phyloP scores from a whole-genome alignment of 2,888 invertebrate species.

The Ommatoiulus sabulosus region DNA sequence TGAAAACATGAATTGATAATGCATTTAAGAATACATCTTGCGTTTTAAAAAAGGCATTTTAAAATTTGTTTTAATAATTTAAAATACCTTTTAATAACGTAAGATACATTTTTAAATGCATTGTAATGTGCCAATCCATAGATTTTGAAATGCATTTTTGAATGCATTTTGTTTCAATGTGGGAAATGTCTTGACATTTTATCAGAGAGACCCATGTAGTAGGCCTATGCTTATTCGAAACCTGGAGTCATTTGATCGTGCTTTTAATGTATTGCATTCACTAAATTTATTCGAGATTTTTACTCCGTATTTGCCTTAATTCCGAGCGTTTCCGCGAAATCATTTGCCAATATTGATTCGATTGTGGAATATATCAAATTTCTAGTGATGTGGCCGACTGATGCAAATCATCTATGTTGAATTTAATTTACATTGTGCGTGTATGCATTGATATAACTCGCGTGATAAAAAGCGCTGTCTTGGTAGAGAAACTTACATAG shows the following conservation, averaged over 20 bases:
- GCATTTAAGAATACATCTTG: too few relatives aligned
- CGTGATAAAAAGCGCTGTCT: too few relatives aligned
- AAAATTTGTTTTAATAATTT: too few relatives aligned
- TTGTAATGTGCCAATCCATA: too few relatives aligned
- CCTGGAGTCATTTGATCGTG: background rate
- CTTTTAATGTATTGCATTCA: background rate
- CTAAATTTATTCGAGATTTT: background rate
- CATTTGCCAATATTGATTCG: background rate
- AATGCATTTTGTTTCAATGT: background rate
- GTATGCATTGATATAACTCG: too few relatives aligned
- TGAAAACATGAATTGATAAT: too few relatives aligned
- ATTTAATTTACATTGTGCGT: background rate
- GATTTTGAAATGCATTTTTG: too few relatives aligned
- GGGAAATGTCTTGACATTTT: background rate
- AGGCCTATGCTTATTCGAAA: background rate
- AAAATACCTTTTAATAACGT: too few relatives aligned
- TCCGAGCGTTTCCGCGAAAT: background rate
- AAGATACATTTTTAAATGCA: too few relatives aligned
- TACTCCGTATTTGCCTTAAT: background rate
- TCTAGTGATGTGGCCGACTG: background rate
- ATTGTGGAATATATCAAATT: background rate
- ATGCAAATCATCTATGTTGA: background rate
- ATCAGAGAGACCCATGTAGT: background rate
- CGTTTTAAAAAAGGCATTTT: too few relatives aligned
- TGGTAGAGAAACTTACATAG: too few relatives aligned